Percentiles rank a stretch among this genome's conserved stretches.
Evolutionary conservation across 1,140 invertebrate species (phyloP).

Genomic region (Aethina tumida): DNA sequence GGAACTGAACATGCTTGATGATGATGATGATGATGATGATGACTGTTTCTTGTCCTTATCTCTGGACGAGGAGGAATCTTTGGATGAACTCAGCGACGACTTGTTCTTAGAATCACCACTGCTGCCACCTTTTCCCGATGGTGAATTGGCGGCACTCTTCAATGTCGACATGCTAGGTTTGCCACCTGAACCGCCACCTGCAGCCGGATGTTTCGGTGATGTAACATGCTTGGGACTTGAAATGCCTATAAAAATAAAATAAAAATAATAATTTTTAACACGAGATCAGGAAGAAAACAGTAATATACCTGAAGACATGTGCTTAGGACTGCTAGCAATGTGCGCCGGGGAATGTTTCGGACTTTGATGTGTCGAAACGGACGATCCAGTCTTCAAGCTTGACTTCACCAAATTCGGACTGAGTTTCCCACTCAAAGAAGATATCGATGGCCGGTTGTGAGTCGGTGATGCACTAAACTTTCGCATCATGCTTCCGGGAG

Average conservation of each 20-base stretch:
- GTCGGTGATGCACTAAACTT: slow-evolving; percentile 62
- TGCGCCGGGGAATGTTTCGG: slow-evolving; percentile 68
- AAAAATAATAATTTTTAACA: too few relatives aligned
- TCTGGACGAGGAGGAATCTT: slow-evolving; percentile 38
- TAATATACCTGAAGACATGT: too few relatives aligned
- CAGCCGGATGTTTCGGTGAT: slow-evolving; percentile 63
- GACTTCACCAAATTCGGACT: slow-evolving; percentile 47
- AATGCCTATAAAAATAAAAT: slow-evolving; percentile 41
- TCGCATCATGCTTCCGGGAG: slow-evolving; percentile 50
- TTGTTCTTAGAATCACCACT: slow-evolving; percentile 32
- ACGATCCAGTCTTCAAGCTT: slow-evolving; percentile 42
- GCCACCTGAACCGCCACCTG: slow-evolving; percentile 58
- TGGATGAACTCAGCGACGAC: slow-evolving; percentile 29
- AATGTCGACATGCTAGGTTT: slow-evolving; percentile 82
- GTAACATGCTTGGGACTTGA: slow-evolving; percentile 48
- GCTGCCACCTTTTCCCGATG: slow-evolving; percentile 37
- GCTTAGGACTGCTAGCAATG: slow-evolving; percentile 56
- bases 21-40: too few relatives aligned
- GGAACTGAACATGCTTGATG: slow-evolving; percentile 27
- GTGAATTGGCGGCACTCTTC: slow-evolving; percentile 66
- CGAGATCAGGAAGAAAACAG: slow-evolving; percentile 13
- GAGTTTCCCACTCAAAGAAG: slow-evolving; percentile 40
- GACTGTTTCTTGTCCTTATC: slow-evolving; percentile 54
- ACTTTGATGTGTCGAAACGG: slow-evolving; percentile 58
- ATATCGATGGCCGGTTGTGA: slow-evolving; percentile 39